phyloP scores from a whole-genome alignment of 2,113 vertebrate species.

The Scalopus aquaticus region DNA sequence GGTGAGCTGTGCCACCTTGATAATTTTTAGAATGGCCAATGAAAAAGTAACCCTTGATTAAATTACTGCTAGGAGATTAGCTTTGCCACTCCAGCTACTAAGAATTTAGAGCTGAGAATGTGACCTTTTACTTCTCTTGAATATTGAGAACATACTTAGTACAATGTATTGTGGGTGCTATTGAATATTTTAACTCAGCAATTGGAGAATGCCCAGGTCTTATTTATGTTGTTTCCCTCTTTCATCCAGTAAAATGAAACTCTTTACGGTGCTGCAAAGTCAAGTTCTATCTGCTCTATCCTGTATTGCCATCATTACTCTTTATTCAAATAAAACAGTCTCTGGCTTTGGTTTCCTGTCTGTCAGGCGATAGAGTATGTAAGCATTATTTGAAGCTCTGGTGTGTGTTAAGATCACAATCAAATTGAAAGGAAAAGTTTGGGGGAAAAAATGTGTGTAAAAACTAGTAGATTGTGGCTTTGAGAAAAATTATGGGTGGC shows the following conservation, averaged over 20 bases:
- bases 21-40: neutral
- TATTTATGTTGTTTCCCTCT: conserved; percentile 33
- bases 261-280: neutral
- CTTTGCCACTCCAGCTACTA: neutral
- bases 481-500: neutral
- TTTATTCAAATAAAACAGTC: conserved; percentile 62
- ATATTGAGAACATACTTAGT: neutral
- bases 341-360: conserved; percentile 54
- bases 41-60: neutral
- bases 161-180: neutral
- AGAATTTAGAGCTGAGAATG: neutral
- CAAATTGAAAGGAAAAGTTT: conserved; percentile 16
- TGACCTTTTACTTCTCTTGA: neutral
- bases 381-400: neutral
- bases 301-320: conserved; percentile 35
- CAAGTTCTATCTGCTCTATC: conserved; percentile 54
- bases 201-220: neutral
- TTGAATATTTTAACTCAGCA: neutral
- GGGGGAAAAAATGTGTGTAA: neutral
- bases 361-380: conserved; percentile 20
- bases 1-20: neutral
- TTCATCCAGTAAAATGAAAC: conserved; percentile 64
- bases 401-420: conserved; percentile 13
- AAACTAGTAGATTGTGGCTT: neutral
- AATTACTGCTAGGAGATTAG: neutral